Evolutionary conservation across 1,140 invertebrate species (phyloP).

Genomic region (Tetramorium parvispinum): DNA sequence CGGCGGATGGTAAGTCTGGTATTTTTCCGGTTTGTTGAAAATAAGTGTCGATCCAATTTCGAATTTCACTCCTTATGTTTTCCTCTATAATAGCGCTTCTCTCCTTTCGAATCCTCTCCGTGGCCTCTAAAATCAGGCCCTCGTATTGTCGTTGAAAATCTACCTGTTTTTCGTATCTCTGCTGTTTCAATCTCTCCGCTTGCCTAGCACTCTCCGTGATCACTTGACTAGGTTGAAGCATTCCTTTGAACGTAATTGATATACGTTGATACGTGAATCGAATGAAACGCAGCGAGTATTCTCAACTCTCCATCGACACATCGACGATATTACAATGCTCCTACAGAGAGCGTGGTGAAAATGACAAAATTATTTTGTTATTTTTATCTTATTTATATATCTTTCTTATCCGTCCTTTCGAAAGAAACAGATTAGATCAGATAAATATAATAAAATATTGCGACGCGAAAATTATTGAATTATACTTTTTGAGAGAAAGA

Average conservation of each 20-base stretch:
- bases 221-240: slow-evolving; percentile 83
- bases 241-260: slow-evolving; percentile 74
- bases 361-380: neutral
- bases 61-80: slow-evolving; percentile 93
- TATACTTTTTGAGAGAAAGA: neutral
- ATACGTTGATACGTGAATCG: neutral
- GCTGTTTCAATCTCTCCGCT: slow-evolving; percentile 86
- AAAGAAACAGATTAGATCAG: neutral
- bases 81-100: slow-evolving; percentile 90
- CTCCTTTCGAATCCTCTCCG: slow-evolving; percentile 88
- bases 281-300: neutral
- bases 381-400: neutral
- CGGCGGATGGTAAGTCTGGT: slow-evolving; percentile 95
- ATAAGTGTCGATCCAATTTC: slow-evolving; percentile 93
- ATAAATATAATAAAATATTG: neutral
- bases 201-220: slow-evolving; percentile 77
- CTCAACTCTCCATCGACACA: neutral
- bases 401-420: neutral
- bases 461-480: neutral
- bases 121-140: slow-evolving; percentile 86
- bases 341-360: neutral
- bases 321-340: neutral
- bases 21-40: slow-evolving; percentile 94
- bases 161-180: slow-evolving; percentile 88
- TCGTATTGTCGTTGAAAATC: slow-evolving; percentile 88